phyloP scores from a whole-genome alignment of 2,113 vertebrate genomes.

The Sigmodon hispidus region DNA sequence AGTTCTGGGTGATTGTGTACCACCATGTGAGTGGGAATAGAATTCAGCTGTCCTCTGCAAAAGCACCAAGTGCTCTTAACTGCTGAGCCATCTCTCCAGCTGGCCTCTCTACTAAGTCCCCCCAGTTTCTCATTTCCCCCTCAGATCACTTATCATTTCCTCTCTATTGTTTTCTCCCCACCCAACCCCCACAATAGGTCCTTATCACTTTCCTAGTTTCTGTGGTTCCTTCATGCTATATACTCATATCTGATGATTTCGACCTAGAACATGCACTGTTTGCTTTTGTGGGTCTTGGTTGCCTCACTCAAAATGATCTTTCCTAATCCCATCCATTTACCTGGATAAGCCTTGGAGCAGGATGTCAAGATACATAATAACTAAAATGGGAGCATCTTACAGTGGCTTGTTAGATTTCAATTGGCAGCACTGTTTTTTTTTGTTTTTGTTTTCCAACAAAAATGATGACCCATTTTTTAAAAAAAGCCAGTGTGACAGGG shows the following conservation, averaged over 20 bases:
- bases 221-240: too few species aligned
- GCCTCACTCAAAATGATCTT: background rate
- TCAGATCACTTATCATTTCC: background rate
- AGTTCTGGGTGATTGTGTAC: background rate
- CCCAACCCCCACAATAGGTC: background rate
- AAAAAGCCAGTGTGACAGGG: background rate
- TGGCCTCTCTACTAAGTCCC: accelerated
- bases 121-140: background rate
- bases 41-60: background rate
- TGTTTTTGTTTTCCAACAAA: background rate
- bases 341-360: background rate
- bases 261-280: background rate
- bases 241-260: background rate
- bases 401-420: background rate
- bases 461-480: background rate
- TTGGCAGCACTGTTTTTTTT: background rate
- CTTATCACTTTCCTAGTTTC: background rate
- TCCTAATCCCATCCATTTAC: background rate
- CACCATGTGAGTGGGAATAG: background rate
- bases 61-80: background rate
- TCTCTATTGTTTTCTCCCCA: background rate
- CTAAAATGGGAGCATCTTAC: background rate
- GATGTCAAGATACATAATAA: background rate
- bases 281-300: background rate
- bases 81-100: background rate